phyloP scores from a whole-genome alignment of 2,797 vertebrate species.

The Champsocephalus gunnari region DNA sequence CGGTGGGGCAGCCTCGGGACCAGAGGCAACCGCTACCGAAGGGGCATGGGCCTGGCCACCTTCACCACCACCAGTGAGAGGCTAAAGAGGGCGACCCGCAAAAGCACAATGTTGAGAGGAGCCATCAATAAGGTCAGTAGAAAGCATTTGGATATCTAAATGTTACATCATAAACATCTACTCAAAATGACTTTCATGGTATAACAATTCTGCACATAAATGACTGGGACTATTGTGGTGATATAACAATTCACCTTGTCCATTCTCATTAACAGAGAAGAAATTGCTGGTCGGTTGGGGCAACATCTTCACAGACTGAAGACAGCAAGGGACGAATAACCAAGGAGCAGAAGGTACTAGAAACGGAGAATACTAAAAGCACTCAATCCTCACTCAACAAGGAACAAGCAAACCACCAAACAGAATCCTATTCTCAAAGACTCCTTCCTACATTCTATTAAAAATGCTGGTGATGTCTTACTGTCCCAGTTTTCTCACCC shows the following conservation, averaged over 20 bases:
- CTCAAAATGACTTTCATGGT: slow-evolving; percentile 1
- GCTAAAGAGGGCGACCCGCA: slow-evolving; percentile 92
- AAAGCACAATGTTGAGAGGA: slow-evolving; percentile 88
- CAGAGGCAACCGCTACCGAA: slow-evolving; percentile 75
- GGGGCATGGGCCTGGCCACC: slow-evolving; percentile 76
- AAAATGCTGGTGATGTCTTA: slow-evolving; percentile 24
- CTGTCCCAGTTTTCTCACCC: slow-evolving; percentile 50
- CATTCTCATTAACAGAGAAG: slow-evolving; percentile 80
- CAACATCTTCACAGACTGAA: slow-evolving; percentile 82
- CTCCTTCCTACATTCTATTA: slow-evolving; percentile 11
- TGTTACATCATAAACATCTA: not conserved
- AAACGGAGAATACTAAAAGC: slow-evolving; percentile 4
- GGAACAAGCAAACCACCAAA: slow-evolving; percentile 3
- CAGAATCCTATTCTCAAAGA: slow-evolving; percentile 1
- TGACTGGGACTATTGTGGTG: not conserved
- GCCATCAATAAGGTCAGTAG: slow-evolving; percentile 81
- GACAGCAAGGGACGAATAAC: slow-evolving; percentile 87
- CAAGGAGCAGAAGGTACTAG: slow-evolving; percentile 84
- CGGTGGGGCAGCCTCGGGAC: slow-evolving; percentile 79
- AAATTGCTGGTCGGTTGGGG: slow-evolving; percentile 84
- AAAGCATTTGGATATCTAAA: not conserved
- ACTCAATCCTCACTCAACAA: not conserved
- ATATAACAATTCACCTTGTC: slow-evolving; percentile 5
- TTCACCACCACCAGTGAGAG: slow-evolving; percentile 87
- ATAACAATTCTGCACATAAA: not conserved